Evolutionary conservation across 2,888 invertebrate species (phyloP), one percentile per base, ranked within the genome.

Genomic region (Agelastica alni): DNA sequence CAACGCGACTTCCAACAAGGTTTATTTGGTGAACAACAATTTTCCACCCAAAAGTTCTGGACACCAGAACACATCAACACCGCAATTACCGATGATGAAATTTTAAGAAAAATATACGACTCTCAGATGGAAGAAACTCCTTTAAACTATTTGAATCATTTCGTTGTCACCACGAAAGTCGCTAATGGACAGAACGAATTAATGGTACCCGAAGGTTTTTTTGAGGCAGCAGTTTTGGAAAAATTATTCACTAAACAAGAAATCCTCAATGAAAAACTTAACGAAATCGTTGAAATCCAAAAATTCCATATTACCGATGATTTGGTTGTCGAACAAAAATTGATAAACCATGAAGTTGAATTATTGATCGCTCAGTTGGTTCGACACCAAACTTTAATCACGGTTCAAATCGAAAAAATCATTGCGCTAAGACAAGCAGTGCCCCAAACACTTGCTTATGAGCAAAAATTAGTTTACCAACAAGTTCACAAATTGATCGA

Each of bases 371-470:
- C n/a, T 6, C 10, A 39, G 7, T 39, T 39, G 20, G 18, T 10
- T 12, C 12, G 12, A 2, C 17, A 12, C 7, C 37, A 39, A 10
- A 18, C 17, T 10, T 12, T 39, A 2, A 12, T 39, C 10, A 39
- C n/a, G 3, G 10, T 10, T 20, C 18, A 39, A 39, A 20, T 39
- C 20, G 34, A 34, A 22, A 20, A 20, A 20, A 14, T 22, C 6
- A n/a, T 45, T 9, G n/a, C 12, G 12, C 31, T 32, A 44, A 13
- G n/a, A 44, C 44, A 32, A 32, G n/a, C 20, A 13, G 18, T 44
- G 31, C 14, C 45, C 5, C 34, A 45, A 14, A n/a, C 20, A 20
- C 5, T 45, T 4, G 20, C 12, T n/a, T n/a, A 4, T 2, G 18
- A 39, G 20, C 37, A 39, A 7, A 39, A 20, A 39, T 20, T 39